A percentile compares a stretch with the other conserved stretches of the same genome.
phyloP scores from a whole-genome alignment of 2,113 vertebrate species.

The Brienomyrus longianalis region DNA sequence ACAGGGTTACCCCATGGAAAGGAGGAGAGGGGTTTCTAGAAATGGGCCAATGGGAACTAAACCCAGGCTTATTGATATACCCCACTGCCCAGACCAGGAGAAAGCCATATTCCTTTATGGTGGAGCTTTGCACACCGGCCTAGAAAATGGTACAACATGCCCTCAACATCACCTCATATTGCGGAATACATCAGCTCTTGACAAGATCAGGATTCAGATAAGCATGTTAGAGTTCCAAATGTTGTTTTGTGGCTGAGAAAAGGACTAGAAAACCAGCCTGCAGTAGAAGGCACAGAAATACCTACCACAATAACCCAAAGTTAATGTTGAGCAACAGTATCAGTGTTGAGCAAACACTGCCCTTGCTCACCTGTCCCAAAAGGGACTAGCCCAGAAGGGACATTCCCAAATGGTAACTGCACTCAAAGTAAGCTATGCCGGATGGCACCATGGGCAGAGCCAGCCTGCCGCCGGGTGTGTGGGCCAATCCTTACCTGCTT shows the following conservation, averaged over 20 bases:
- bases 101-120: not conserved
- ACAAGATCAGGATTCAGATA: not conserved
- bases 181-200: not conserved
- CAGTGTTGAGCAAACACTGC: not conserved
- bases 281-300: not conserved
- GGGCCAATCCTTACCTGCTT: not conserved
- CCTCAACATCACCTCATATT: not conserved
- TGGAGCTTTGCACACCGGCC: not conserved
- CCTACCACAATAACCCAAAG: not conserved
- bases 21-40: not conserved
- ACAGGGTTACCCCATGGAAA: not conserved
- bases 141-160: not conserved
- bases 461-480: not conserved
- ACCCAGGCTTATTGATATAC: not conserved
- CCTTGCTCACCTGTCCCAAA: not conserved
- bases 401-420: not conserved
- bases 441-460: not conserved
- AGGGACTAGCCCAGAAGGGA: not conserved
- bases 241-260: not conserved
- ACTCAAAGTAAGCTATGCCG: not conserved
- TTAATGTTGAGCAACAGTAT: not conserved
- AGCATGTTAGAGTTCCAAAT: not conserved
- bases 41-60: not conserved
- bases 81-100: not conserved
- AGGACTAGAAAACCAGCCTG: not conserved